Conservation (phyloP, 2,888 invertebrate species). For the Ceraclea dissimilis region DNA sequence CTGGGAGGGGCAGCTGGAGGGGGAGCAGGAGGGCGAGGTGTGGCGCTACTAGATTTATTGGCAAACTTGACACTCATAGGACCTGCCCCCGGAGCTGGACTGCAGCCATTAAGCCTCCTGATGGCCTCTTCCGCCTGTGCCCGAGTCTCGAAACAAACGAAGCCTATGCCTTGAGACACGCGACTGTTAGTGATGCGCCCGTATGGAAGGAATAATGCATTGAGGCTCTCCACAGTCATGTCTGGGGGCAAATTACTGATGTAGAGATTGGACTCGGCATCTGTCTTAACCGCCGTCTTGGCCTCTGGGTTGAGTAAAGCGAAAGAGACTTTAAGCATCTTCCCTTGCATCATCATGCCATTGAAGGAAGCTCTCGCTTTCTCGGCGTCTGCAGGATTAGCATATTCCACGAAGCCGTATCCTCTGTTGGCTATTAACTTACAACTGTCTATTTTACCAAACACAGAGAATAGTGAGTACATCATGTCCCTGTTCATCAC, state of each 20-base stretch:
- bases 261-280: constrained; percentile 47
- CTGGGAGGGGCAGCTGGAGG: constrained; percentile 32
- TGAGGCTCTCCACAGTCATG: constrained; percentile 46
- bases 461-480: constrained; percentile 48
- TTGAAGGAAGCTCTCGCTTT: constrained; percentile 48
- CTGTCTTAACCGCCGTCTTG: constrained; percentile 46
- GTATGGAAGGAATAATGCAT: constrained; percentile 40
- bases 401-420: constrained; percentile 48
- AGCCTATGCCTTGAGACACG: constrained; percentile 47
- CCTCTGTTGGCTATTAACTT: constrained; percentile 47
- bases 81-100: constrained; percentile 41
- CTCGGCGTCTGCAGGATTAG: constrained; percentile 48
- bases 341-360: constrained; percentile 48
- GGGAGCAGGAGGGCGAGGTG: constrained; percentile 37
- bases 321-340: constrained; percentile 47
- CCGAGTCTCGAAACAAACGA: constrained; percentile 45
- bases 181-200: constrained; percentile 46
- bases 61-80: constrained; percentile 47
- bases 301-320: constrained; percentile 48
- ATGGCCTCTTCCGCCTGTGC: constrained; percentile 46
- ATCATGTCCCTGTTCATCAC: constrained; percentile 50
- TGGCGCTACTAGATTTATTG: constrained; percentile 42
- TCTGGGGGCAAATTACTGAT: constrained; percentile 49
- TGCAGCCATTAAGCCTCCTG: constrained; percentile 41
- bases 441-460: constrained; percentile 49